A percentile compares a stretch with the other conserved stretches of the same genome.
These are phyloP conservation scores for Micropoecilia bifurca DNA, from an alignment of 2,797 vertebrate species.

Conservation along the genomic window DNA sequence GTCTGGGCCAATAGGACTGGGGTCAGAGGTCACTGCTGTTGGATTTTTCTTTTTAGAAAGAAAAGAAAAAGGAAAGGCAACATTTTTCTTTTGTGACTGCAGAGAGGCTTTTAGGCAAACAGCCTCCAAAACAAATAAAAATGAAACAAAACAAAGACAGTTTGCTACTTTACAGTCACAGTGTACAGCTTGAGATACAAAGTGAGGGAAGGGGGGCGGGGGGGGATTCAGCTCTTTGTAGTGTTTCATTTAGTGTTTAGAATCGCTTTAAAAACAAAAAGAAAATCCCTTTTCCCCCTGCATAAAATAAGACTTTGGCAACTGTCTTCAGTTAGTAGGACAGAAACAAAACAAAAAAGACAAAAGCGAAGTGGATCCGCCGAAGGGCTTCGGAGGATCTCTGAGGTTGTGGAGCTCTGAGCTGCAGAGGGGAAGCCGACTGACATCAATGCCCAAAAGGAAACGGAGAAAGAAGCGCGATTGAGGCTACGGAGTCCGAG, in stretches of 20 bases:
- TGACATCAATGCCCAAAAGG: constrained; percentile 61
- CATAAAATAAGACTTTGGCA: constrained; percentile 82
- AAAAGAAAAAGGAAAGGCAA: constrained; percentile 80
- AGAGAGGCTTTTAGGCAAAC: constrained; percentile 37
- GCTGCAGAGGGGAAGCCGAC: constrained; percentile 50
- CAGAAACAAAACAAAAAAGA: not conserved
- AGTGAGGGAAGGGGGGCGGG: constrained; percentile 23
- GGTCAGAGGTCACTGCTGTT: constrained; percentile 79
- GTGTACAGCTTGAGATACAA: constrained; percentile 83
- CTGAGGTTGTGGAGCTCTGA: constrained; percentile 22
- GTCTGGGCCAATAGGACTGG: constrained; percentile 41
- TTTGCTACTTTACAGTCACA: constrained; percentile 85
- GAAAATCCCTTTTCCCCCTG: constrained; percentile 75
- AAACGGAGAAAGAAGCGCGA: constrained; percentile 51
- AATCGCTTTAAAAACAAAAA: constrained; percentile 44
- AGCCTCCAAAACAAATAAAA: not conserved
- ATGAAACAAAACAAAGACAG: constrained; percentile 28
- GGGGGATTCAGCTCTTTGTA: constrained; percentile 50
- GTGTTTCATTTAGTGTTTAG: constrained; percentile 49
- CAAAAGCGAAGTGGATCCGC: constrained; percentile 42
- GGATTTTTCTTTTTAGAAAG: constrained; percentile 35
- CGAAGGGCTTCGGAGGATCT: constrained; percentile 11
- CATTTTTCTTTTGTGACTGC: constrained; percentile 75
- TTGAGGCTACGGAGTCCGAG: constrained; percentile 63
- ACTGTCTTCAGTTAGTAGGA: constrained; percentile 64